These are phyloP conservation scores for Sphaerophoria rueppellii DNA, from an alignment of 2,888 invertebrate species.

Conservation along the genomic window DNA sequence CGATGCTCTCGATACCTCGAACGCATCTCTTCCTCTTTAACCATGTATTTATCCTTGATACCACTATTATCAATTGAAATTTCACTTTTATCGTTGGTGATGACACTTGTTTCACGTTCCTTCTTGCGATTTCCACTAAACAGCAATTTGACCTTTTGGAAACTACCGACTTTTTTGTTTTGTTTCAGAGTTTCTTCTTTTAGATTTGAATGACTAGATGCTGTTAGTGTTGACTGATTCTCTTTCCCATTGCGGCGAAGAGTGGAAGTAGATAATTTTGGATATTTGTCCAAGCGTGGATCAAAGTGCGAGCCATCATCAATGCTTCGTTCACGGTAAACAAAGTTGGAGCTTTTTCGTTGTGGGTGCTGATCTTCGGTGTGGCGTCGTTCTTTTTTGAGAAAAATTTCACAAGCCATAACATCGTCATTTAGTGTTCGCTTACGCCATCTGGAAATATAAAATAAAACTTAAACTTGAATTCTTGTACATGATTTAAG, in stretches of 20 bases:
- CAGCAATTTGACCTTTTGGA: conserved; percentile 90
- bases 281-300: conserved; percentile 85
- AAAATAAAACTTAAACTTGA: too few species aligned
- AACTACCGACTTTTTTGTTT: conserved; percentile 87
- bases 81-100: conserved; percentile 76
- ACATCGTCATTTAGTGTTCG: conserved; percentile 86
- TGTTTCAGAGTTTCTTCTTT: conserved; percentile 79
- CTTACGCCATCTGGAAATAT: conserved; percentile 80
- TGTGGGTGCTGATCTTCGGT: conserved; percentile 84
- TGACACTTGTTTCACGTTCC: conserved; percentile 77
- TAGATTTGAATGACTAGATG: conserved; percentile 60
- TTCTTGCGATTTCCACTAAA: conserved; percentile 85
- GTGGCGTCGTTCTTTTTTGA: conserved; percentile 89
- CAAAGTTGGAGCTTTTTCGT: conserved; percentile 83
- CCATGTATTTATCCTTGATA: conserved; percentile 81
- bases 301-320: conserved; percentile 88
- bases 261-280: conserved; percentile 82
- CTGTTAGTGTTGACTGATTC: conserved; percentile 36
- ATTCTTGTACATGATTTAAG: too few species aligned
- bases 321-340: conserved; percentile 84
- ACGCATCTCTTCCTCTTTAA: conserved; percentile 84
- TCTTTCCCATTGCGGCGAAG: conserved; percentile 76
- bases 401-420: conserved; percentile 86
- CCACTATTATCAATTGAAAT: conserved; percentile 45
- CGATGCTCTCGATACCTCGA: conserved; percentile 85